Percentiles rank a stretch among this genome's conserved stretches.
Conservation (phyloP, 2,113 vertebrate genomes). For the Amphiprion percula region DNA sequence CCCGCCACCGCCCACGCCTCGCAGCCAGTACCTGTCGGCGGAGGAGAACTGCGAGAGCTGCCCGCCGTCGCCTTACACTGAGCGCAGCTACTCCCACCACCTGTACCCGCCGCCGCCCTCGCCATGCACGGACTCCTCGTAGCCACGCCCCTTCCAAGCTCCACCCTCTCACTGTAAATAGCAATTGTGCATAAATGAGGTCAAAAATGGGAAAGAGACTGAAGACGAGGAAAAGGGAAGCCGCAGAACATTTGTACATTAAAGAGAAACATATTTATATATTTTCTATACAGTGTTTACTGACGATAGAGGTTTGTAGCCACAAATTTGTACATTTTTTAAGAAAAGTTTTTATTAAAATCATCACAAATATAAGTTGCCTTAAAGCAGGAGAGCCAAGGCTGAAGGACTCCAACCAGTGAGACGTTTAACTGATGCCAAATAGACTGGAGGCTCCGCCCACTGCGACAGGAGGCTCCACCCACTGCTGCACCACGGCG, state of each 20-base stretch:
- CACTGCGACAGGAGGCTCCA: slow-evolving; percentile 40
- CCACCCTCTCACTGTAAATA: slow-evolving; percentile 89
- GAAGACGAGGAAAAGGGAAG: slow-evolving; percentile 53
- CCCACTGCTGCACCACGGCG: slow-evolving; percentile 31
- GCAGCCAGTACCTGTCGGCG: slow-evolving; percentile 96
- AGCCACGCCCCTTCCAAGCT: slow-evolving; percentile 74
- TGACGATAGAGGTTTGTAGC: slow-evolving; percentile 95
- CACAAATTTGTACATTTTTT: slow-evolving; percentile 94
- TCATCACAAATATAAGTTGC: slow-evolving; percentile 94
- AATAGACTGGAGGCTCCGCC: slow-evolving; percentile 75
- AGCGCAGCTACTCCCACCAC: slow-evolving; percentile 97
- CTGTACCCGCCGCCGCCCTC: slow-evolving; percentile 96
- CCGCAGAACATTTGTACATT: slow-evolving; percentile 94
- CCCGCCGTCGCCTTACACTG: slow-evolving; percentile 95
- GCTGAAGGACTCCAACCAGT: slow-evolving; percentile 80
- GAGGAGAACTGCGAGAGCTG: slow-evolving; percentile 99
- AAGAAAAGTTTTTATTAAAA: slow-evolving; percentile 86
- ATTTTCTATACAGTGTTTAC: slow-evolving; percentile 98
- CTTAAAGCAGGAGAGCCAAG: slow-evolving; percentile 89
- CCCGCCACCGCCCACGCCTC: slow-evolving; percentile 94
- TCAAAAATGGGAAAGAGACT: slow-evolving; percentile 83
- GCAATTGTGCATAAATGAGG: slow-evolving; percentile 83
- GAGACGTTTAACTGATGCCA: slow-evolving; percentile 85
- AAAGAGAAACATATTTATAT: slow-evolving; percentile 96
- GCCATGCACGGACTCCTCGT: slow-evolving; percentile 97